Conservation (phyloP, 2,113 vertebrate species). For the Thalassoma bifasciatum region DNA sequence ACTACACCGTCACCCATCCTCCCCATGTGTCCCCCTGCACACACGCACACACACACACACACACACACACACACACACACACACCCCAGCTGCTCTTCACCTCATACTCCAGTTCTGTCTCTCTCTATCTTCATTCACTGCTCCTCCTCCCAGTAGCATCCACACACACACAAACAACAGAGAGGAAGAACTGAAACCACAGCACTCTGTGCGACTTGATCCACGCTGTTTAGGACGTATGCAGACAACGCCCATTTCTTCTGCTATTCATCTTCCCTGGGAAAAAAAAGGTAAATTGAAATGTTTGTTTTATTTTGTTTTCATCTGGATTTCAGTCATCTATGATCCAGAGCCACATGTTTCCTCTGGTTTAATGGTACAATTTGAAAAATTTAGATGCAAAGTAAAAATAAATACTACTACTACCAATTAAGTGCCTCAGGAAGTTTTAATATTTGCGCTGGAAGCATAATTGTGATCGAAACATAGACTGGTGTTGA, state of each 20-base stretch:
- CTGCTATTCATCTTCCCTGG: conserved; percentile 58
- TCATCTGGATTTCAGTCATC: conserved; percentile 10
- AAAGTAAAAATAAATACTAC: too few relatives aligned
- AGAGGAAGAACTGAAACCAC: conserved; percentile 73
- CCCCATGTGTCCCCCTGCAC: background rate
- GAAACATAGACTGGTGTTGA: conserved; percentile 22
- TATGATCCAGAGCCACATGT: background rate
- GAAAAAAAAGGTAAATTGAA: conserved; percentile 72
- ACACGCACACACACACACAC: conserved; percentile 64
- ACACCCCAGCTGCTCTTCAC: conserved; percentile 58
- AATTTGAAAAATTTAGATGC: too few relatives aligned
- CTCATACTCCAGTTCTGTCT: conserved; percentile 61
- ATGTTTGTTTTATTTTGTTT: conserved; percentile 13
- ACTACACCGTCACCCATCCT: conserved; percentile 51
- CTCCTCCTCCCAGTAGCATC: conserved; percentile 69
- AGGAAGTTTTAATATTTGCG: conserved; percentile 9
- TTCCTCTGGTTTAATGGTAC: background rate
- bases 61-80: conserved; percentile 52
- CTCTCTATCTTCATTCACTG: conserved; percentile 52
- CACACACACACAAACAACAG: conserved; percentile 55
- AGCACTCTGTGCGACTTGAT: conserved; percentile 45
- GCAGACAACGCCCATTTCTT: conserved; percentile 66
- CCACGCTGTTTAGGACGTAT: conserved; percentile 71
- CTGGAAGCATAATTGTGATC: background rate
- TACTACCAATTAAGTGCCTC: background rate